These are phyloP conservation scores for Probaryconus sp. DNA, from an alignment of 1,140 invertebrate species.

Conservation along the genomic window DNA sequence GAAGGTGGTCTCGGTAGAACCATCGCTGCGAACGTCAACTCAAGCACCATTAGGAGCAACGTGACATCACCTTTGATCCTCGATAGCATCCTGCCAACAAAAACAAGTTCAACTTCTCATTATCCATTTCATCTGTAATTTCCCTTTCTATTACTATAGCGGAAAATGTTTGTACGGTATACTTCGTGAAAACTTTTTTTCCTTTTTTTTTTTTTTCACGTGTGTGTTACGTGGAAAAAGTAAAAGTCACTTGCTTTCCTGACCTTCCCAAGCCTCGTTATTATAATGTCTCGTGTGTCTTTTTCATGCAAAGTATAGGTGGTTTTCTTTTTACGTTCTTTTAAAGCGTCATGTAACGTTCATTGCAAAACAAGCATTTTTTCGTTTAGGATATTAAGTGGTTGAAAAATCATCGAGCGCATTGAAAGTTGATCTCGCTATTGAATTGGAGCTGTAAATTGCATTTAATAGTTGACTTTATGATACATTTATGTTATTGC, in stretches of 20 bases:
- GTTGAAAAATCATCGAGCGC: too few species aligned
- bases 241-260: conserved; percentile 41
- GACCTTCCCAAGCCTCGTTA: conserved; percentile 32
- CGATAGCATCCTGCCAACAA: conserved; percentile 64
- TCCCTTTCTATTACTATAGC: background rate
- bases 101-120: conserved; percentile 22
- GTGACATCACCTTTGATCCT: conserved; percentile 42
- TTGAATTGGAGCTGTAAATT: background rate
- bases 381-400: too few species aligned
- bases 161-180: conserved; percentile 3
- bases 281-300: conserved; percentile 25
- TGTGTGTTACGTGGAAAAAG: conserved; percentile 13
- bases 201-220: conserved; percentile 10
- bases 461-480: background rate
- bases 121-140: conserved; percentile 1
- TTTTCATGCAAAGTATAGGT: too few species aligned
- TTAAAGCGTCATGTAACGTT: conserved; percentile 5
- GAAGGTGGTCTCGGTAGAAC: conserved; percentile 75
- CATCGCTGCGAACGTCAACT: conserved; percentile 66
- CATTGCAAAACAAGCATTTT: conserved; percentile 29
- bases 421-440: background rate
- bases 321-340: too few species aligned
- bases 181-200: background rate
- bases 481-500: background rate
- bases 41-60: conserved; percentile 61